Evolutionary conservation across 2,888 invertebrate genomes (phyloP), one percentile per base, ranked within the genome.

Genomic region (Drosophila nr. perissopoda): DNA sequence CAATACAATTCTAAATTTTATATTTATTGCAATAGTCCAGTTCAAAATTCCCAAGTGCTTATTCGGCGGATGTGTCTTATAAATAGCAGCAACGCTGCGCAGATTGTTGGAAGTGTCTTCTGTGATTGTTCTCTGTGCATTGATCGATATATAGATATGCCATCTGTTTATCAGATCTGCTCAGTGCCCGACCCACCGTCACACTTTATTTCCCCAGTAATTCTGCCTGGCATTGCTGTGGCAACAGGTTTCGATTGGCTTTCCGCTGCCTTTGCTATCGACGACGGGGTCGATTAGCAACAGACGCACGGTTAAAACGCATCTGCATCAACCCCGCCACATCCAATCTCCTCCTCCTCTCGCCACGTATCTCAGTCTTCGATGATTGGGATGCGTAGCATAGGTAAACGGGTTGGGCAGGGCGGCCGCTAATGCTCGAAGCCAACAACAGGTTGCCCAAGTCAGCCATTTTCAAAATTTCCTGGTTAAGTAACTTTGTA

Each of bases 51-150:
- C 54, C 87, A 90, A 87, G n/a, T 69, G 33, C 51, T 42, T 25
- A 27, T 91, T 89, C 57, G 2, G 25, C 31, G 0, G 0, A 0
- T 0, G 29, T 2, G 0, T 4, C 13, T 13, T 69, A 74, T 82
- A 91, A 76, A 82, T 83, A 83, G 27, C 42, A 67, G 27, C 1
- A 16, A 7, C 16, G 0, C 0, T 3, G 0, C 0, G 0, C 0
- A 0, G 10, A 45, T 4, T 0, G 0, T 72, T 62, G 95, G 95
- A 95, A 94, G 95, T 95, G 93, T 94, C 94, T 94, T 94, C 94
- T 95, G 95, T 95, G 95, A 95, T 95, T 95, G 94, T 94, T 95
- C 95, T 93, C 94, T 95, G 95, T 94, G 93, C 93, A 93, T 94
- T 94, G 95, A 95, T 95, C 95, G 94, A 95, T 95, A 94, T 91